Conservation (phyloP, 1,140 invertebrate genomes). For the Chionoecetes opilio region DNA sequence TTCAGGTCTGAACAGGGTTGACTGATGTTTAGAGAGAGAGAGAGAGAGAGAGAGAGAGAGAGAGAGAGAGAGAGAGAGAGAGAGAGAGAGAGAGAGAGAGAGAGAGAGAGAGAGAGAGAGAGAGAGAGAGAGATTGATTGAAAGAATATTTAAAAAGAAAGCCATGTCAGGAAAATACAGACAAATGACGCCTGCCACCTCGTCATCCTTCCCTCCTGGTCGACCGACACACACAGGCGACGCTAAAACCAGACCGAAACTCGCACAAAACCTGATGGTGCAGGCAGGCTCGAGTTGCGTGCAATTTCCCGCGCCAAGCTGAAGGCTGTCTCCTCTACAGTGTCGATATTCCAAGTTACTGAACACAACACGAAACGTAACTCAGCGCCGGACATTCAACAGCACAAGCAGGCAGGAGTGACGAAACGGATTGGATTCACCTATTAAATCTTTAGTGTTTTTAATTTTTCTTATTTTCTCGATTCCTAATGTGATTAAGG, state of each 20-base stretch:
- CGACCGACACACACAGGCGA: background rate
- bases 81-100: conserved; percentile 2
- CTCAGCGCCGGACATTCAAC: background rate
- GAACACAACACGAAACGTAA: conserved; percentile 16
- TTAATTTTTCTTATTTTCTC: background rate
- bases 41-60: conserved; percentile 6
- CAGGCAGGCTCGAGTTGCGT: background rate
- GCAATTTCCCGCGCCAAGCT: background rate
- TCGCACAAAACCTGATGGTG: conserved; percentile 16
- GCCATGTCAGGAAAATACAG: no score
- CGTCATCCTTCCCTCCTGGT: background rate
- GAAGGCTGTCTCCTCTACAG: background rate
- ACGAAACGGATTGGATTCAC: no score
- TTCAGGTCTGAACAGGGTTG: no score
- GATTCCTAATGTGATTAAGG: background rate
- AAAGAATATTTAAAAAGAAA: no score
- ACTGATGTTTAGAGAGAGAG: background rate
- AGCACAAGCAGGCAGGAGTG: background rate
- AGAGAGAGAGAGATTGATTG: background rate
- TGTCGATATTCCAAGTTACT: background rate
- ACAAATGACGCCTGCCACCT: background rate
- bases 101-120: background rate
- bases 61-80: conserved; percentile 29
- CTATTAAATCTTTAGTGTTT: background rate
- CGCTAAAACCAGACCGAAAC: background rate